Evolutionary conservation across 30 jellyfish, hydroid and myxozoan species (phyloP).

Genomic region (Catostylus mosaicus): DNA sequence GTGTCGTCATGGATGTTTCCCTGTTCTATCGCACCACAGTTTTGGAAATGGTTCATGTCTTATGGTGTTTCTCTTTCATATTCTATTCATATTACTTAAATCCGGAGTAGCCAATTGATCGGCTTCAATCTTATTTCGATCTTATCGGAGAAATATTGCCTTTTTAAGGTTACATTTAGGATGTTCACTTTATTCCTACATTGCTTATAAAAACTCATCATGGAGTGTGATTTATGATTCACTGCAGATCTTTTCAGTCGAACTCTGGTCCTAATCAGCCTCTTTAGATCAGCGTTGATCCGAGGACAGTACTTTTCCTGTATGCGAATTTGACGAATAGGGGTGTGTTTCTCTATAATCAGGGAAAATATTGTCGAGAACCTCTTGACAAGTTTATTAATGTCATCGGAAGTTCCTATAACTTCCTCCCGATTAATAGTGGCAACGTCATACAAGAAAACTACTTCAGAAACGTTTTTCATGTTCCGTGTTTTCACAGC

Average conservation of each 20-base stretch:
- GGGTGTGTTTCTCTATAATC: not conserved
- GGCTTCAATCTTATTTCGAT: no score
- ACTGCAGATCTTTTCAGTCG: not conserved
- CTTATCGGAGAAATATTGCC: not conserved
- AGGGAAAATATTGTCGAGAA: not conserved
- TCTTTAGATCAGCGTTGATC: not conserved
- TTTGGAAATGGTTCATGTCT: no score
- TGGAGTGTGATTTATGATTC: not conserved
- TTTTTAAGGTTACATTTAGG: not conserved
- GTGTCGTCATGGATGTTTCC: no score
- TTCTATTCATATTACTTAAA: no score
- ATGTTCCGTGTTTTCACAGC: not conserved
- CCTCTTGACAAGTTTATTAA: not conserved
- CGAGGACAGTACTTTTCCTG: constrained; percentile 5
- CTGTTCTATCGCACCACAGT: no score
- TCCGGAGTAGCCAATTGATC: no score
- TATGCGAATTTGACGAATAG: not conserved
- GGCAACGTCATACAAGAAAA: not conserved
- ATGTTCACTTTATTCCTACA: not conserved
- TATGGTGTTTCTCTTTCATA: no score
- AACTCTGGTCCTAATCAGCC: not conserved
- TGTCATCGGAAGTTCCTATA: not conserved
- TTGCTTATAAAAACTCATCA: not conserved
- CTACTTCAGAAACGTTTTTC: not conserved
- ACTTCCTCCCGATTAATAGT: not conserved